Base-by-base conservation (phyloP, 2,113 vertebrate genomes). In the Rostratula benghalensis region DNA sequence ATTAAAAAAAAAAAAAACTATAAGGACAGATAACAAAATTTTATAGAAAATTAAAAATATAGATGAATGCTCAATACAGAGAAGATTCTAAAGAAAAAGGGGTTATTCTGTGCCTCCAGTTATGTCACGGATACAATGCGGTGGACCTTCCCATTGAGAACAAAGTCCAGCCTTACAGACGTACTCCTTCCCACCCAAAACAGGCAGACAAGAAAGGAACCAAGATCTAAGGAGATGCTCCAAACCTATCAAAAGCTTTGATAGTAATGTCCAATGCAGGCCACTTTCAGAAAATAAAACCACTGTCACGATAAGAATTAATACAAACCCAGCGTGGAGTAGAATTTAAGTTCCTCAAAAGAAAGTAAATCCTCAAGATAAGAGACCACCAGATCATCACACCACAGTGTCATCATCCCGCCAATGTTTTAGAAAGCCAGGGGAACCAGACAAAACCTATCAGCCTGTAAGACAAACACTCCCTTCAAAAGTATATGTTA, bases 371-470 rank as follows among this genome's bases (percentile, higher is more conserved):
- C 61, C 41, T 87, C 39, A 27, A 84, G 79, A 51, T 3, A 6
- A 81, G 75, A 83, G 83, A 70, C 81, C 91, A 91, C n/a, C 89
- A 57, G 73, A 71, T 74, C 76, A 92, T 87, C 50, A 65, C 70
- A 89, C 54, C 88, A 51, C 30, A 2, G 0, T 51, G 46, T 45
- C 79, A 80, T 77, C 78, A 68, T 60, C 48, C 51, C 75, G 85
- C 64, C 54, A 33, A 46, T 80, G 80, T 86, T 94, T 93, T 41
- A 74, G 71, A 89, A 86, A 95, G 81, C 60, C 77, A 82, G 59
- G 43, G 59, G 71, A 97, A 79, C 67, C 87, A 95, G 91, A 92
- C 79, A 93, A 94, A 96, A 92, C 57, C 79, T 83, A 96, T 61
- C 85, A 89, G 92, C 54, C 87, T 73, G 25, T 91, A 96, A 95